Evolutionary conservation across 2,797 vertebrate genomes (phyloP), one percentile per base, ranked within the genome.

Genomic region (Molossus alvarezi): DNA sequence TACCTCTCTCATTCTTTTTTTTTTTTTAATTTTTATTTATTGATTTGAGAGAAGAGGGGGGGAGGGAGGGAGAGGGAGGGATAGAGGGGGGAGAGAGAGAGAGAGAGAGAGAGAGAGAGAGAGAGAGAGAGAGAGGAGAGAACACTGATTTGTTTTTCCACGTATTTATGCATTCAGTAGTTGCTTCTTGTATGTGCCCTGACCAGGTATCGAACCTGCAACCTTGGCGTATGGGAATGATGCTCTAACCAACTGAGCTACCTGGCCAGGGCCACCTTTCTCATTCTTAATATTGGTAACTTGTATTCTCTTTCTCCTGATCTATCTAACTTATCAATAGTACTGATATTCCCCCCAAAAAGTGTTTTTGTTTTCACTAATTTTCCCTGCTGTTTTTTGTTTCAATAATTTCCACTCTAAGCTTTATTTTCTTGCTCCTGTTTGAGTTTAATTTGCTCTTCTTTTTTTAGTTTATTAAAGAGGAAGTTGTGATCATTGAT

Each of bases 401-500:
- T 45, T 45, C 5, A 33, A 7, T 82, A 29, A 88, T 89, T 88
- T 91, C 58, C 11, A 80, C 37, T 88, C 73, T 71, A 57, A 87
- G 48, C 29, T 94, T 87, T 67, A 48, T 87, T 88, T 86, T 62
- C 25, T 83, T 85, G 23, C 7, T 72, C 60, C n/a, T 79, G 21
- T 17, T 89, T 92, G 23, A 76, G 11, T 81, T 93, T 72, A 64
- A 85, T 37, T 88, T 79, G 20, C 33, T 90, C 18, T 90, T 90
- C 45, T 94, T 94, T 82, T 86, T 81, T 29, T 77, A 62, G 29
- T 72, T 92, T 73, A 45, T 79, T 67, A 83, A 83, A 57, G 29
- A 95, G 15, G 27, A 77, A 94, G n/a, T 14, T 72, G 14, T 73
- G 25, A 23, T 80, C 41, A 93, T 1, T 81, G 62, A 91, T 88